phyloP scores from a whole-genome alignment of 2,113 vertebrate genomes.

The Siniperca knerii region DNA sequence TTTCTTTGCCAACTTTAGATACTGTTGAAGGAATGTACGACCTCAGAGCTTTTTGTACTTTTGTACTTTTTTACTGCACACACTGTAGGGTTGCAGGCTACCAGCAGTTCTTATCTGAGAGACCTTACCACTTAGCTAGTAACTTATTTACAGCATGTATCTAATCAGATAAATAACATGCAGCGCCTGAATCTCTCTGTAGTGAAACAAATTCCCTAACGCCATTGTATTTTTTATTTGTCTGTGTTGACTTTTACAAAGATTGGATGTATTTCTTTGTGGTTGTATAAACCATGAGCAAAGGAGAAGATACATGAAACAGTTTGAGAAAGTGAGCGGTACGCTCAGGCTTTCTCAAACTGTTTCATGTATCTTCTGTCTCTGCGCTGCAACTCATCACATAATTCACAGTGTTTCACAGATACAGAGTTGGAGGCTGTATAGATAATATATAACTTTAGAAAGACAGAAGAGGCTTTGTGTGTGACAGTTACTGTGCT shows the following conservation, averaged over 20 bases:
- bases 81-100: conserved; percentile 11
- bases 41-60: conserved; percentile 20
- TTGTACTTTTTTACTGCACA: neutral
- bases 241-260: conserved; percentile 16
- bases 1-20: conserved; percentile 37
- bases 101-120: conserved; percentile 57
- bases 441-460: conserved; percentile 7
- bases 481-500: neutral
- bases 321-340: no score
- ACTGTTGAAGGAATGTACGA: neutral
- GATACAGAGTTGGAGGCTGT: neutral
- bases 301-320: no score
- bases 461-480: conserved; percentile 1
- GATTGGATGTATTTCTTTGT: conserved; percentile 14
- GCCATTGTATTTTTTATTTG: neutral
- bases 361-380: neutral
- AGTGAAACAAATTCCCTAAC: conserved; percentile 11
- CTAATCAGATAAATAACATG: conserved; percentile 39
- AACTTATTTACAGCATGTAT: conserved; percentile 70
- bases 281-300: neutral
- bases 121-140: conserved; percentile 21
- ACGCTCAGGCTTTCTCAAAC: neutral
- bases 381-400: neutral
- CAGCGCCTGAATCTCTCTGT: conserved; percentile 2
- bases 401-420: neutral